These are phyloP conservation scores for Rotaria socialis DNA, from an alignment of 2,888 invertebrate species.

Conservation along the genomic window DNA sequence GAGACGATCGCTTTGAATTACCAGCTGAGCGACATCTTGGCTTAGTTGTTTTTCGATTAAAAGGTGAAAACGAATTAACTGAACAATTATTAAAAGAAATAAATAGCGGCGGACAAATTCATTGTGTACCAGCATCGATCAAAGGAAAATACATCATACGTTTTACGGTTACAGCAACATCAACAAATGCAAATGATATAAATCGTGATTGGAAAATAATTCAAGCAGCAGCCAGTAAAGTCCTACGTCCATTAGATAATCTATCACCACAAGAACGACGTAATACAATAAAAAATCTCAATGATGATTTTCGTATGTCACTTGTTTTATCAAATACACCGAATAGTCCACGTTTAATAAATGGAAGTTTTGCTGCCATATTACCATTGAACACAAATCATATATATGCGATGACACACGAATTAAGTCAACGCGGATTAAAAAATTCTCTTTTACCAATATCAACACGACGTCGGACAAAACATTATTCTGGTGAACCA, in stretches of 20 bases:
- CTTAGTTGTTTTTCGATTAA: constrained; percentile 65
- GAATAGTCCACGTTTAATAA: constrained; percentile 42
- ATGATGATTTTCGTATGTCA: constrained; percentile 39
- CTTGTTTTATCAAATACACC: constrained; percentile 44
- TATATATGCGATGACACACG: constrained; percentile 39
- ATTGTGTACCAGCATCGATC: constrained; percentile 87
- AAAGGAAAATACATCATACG: constrained; percentile 77
- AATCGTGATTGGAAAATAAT: constrained; percentile 72
- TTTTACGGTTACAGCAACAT: constrained; percentile 85
- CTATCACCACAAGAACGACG: background rate
- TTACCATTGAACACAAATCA: constrained; percentile 22
- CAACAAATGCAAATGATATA: constrained; percentile 66
- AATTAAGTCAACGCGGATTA: constrained; percentile 42
- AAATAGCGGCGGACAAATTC: constrained; percentile 79
- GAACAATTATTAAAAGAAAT: constrained; percentile 77
- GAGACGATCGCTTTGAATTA: constrained; percentile 81
- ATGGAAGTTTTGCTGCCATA: constrained; percentile 45
- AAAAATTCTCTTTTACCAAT: constrained; percentile 40
- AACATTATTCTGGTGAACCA: background rate
- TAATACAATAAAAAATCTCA: constrained; percentile 6
- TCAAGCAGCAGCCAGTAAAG: constrained; percentile 37
- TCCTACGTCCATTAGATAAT: background rate
- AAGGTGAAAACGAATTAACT: constrained; percentile 72
- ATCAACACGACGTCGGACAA: constrained; percentile 41
- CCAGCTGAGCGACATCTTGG: constrained; percentile 78